Conservation (phyloP, 2,797 vertebrate genomes). For the Rachycentron canadum region DNA sequence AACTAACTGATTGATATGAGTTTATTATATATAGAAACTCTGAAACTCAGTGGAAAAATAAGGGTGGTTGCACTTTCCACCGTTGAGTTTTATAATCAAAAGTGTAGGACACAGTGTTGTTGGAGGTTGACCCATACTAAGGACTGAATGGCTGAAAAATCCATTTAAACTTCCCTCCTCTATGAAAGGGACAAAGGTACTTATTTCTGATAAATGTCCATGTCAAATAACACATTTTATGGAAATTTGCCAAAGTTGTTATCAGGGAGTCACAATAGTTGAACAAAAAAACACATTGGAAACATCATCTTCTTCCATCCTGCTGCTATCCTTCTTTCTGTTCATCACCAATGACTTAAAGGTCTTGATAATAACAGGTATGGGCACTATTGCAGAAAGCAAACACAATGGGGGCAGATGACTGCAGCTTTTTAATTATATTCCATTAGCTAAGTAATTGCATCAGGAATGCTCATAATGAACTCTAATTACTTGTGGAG, state of each 20-base stretch:
- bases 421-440: conserved; percentile 76
- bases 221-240: conserved; percentile 12
- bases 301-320: conserved; percentile 2
- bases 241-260: conserved; percentile 1
- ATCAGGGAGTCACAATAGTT: background rate
- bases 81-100: background rate
- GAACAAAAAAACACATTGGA: background rate
- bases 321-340: conserved; percentile 1
- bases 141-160: background rate
- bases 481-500: conserved; percentile 81
- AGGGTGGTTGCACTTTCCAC: background rate
- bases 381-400: conserved; percentile 36
- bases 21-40: background rate
- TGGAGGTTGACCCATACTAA: background rate
- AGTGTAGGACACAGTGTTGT: background rate
- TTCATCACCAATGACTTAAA: conserved; percentile 39
- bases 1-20: background rate
- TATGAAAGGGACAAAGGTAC: background rate
- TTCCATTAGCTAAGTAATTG: conserved; percentile 82
- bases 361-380: conserved; percentile 59
- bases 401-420: conserved; percentile 70
- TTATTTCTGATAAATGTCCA: background rate
- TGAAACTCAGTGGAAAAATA: background rate
- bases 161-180: background rate
- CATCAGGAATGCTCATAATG: conserved; percentile 81